Evolutionary conservation across 2,797 vertebrate genomes (phyloP).

Genomic region (Varecia variegata): DNA sequence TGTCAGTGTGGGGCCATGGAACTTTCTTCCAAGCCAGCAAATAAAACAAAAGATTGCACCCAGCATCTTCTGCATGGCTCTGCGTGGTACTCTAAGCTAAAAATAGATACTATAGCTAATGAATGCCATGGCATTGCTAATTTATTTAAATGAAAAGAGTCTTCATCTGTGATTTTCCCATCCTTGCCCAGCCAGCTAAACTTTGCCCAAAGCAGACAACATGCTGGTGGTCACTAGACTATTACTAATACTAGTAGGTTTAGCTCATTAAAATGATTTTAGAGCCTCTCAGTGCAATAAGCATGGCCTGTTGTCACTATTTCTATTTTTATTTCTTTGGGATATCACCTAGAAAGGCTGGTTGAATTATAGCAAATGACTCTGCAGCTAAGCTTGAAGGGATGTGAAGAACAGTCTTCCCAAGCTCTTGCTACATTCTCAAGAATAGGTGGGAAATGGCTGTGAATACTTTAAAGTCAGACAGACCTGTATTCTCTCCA

Average conservation of each 20-base stretch:
- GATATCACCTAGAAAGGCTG: neutral
- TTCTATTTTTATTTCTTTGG: constrained; percentile 29
- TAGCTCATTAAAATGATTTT: constrained; percentile 13
- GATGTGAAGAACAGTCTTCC: neutral
- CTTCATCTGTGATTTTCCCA: constrained; percentile 22
- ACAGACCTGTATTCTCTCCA: neutral
- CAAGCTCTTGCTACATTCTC: neutral
- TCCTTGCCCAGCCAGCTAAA: constrained; percentile 4
- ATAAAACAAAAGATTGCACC: neutral
- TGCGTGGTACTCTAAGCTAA: neutral
- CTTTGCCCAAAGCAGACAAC: constrained; percentile 37
- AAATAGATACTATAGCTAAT: constrained; percentile 2
- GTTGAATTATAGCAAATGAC: neutral
- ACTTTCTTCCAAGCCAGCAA: neutral
- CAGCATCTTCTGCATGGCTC: neutral
- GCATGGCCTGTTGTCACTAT: neutral
- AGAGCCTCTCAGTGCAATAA: neutral
- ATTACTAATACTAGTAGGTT: neutral
- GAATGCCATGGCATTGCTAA: constrained; percentile 36
- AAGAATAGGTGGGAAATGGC: neutral
- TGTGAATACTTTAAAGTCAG: neutral
- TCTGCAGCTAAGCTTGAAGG: neutral
- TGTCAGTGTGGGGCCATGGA: neutral
- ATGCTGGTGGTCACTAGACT: constrained; percentile 19
- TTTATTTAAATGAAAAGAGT: constrained; percentile 53